A percentile compares a stretch with the other conserved stretches of the same genome.
phyloP scores from a whole-genome alignment of 2,797 vertebrate species.

The Momotus momota region DNA sequence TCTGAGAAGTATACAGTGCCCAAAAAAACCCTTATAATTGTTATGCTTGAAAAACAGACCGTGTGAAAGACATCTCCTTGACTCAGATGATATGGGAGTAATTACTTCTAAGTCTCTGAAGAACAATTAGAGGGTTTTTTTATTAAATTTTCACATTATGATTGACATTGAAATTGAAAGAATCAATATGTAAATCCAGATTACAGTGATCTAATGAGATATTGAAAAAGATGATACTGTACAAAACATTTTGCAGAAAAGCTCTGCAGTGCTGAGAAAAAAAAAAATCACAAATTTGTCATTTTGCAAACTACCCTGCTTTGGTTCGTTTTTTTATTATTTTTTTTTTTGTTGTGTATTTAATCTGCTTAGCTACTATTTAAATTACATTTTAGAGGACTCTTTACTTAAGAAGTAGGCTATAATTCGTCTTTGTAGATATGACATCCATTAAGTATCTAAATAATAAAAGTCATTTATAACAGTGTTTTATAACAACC shows the following conservation, averaged over 20 bases:
- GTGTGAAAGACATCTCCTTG: conserved; percentile 11
- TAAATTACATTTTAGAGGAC: conserved; percentile 3
- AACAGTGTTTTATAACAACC: neutral
- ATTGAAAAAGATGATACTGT: neutral
- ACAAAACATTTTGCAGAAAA: neutral
- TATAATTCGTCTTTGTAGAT: neutral
- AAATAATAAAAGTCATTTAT: conserved; percentile 37
- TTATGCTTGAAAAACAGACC: conserved; percentile 10
- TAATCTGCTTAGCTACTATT: neutral
- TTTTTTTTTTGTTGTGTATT: neutral
- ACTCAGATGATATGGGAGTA: neutral
- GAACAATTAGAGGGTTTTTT: conserved; percentile 56
- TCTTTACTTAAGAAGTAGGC: conserved; percentile 2
- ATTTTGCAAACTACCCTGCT: neutral
- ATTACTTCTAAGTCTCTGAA: conserved; percentile 29
- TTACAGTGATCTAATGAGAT: neutral
- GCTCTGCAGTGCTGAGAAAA: neutral
- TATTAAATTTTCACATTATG: conserved; percentile 33
- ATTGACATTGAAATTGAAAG: conserved; percentile 41
- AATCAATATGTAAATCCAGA: conserved; percentile 48
- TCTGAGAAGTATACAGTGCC: neutral
- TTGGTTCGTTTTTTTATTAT: neutral
- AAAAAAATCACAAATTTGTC: neutral
- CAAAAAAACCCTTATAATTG: neutral
- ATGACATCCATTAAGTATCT: neutral